Base-by-base conservation (phyloP, 1,140 invertebrate species). In the Parasteatoda tepidariorum region DNA sequence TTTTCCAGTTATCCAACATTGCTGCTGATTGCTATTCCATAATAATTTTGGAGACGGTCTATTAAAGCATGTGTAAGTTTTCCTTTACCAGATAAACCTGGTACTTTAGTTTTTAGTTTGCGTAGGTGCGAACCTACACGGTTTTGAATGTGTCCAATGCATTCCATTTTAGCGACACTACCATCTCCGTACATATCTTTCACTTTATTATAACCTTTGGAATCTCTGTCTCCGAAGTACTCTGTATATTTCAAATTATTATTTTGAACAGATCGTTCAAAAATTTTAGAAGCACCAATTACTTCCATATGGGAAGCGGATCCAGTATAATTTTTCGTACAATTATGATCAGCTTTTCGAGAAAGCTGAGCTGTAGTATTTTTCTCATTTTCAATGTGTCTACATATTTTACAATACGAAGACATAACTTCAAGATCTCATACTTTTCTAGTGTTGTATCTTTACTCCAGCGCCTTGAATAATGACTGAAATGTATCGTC, bases 41-140 rank as follows among this genome's bases (percentile, higher is more conserved):
- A 38, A 30, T 68, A 68, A 3, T 68, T 68, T 68, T 68, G 66
- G 26, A 68, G 31, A 11, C 24, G 11, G 24, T 68, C 66, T n/a
- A 59, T 59, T 7, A 61, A 61, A 22, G 24, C 28, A 61, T 22
- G 11, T 0, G 57, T 24, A 22, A 26, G 57, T 24, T 59, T 26
- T 2, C 24, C 22, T 59, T 59, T 59, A 13, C n/a, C 18, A 18
- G n/a, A 3, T 59, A 22, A 2, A 24, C 2, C 18, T 22, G n/a
- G n/a, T n/a, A n/a, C 7, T 61, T 22, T 61, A 13, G 18, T n/a
- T 4, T 0, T 61, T n/a, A 22, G 0, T 61, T 61, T 61, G 24
- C 57, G 24, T n/a, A 61, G 3, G 28, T 26, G 57, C 13, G 57
- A 7, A 0, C 24, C 6, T 22, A 61, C 24, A 22, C 57, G 1